These are phyloP conservation scores for Vulpes vulpes DNA, from an alignment of 2,113 vertebrate species.

Conservation along the genomic window DNA sequence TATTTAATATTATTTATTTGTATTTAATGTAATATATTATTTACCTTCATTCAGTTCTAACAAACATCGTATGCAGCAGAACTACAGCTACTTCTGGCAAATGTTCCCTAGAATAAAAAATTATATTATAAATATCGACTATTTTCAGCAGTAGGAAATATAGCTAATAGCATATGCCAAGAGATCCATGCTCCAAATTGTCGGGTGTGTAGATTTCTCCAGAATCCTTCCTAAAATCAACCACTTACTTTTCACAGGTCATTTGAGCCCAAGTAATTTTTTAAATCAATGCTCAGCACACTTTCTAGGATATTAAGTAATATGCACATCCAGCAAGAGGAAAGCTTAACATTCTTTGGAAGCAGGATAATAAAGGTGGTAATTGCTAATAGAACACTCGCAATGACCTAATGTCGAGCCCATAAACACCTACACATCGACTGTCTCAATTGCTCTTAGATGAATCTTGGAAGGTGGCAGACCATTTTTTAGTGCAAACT, in stretches of 20 bases:
- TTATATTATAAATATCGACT: background rate
- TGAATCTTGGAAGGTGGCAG: constrained; percentile 49
- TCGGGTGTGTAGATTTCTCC: background rate
- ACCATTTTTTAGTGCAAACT: constrained; percentile 64
- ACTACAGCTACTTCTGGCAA: background rate
- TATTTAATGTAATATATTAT: background rate
- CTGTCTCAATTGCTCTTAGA: constrained; percentile 37
- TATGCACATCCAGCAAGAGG: background rate
- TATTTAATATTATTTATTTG: too few species aligned
- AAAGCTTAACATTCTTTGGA: constrained; percentile 15
- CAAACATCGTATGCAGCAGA: background rate
- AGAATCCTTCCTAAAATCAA: background rate
- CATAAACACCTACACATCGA: constrained; percentile 57
- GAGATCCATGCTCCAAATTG: background rate
- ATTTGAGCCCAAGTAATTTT: constrained; percentile 5
- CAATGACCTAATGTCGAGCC: background rate
- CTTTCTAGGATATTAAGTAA: background rate
- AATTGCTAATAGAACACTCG: constrained; percentile 37
- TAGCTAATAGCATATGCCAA: background rate
- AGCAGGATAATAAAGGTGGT: background rate
- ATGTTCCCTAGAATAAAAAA: background rate
- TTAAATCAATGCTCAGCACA: background rate
- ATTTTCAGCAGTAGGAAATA: constrained; percentile 21
- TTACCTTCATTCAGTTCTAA: background rate
- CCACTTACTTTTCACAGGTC: background rate